Conservation (phyloP, 2,797 vertebrate genomes). For the Phyllotis vaccarum region DNA sequence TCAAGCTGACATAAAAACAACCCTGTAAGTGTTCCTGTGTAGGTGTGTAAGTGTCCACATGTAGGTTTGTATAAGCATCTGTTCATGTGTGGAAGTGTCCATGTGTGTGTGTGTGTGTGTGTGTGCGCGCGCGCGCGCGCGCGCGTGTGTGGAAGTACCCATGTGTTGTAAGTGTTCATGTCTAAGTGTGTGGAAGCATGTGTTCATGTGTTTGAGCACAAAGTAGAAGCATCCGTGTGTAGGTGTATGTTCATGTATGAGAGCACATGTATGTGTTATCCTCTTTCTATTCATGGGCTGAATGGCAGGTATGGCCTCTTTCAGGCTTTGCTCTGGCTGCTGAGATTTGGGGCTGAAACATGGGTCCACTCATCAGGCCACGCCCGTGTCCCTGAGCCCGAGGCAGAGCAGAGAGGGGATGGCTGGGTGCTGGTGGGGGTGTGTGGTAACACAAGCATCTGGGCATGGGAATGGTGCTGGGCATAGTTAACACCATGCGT, state of each 20-base stretch:
- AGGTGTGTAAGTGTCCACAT: not conserved
- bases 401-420: not conserved
- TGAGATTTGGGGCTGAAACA: not conserved
- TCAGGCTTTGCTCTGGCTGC: not conserved
- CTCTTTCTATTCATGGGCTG: fast-evolving
- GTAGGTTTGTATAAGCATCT: not conserved
- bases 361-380: not conserved
- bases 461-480: fast-evolving
- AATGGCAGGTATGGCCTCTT: not conserved
- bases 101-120: too few species aligned
- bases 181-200: not conserved
- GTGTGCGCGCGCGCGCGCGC: too few species aligned
- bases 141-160: not conserved
- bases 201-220: not conserved
- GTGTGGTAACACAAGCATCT: not conserved
- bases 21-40: not conserved
- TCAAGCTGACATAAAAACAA: not conserved
- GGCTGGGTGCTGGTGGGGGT: not conserved
- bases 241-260: not conserved
- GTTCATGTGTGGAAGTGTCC: not conserved
- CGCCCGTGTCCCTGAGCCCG: not conserved
- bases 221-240: not conserved
- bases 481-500: not conserved
- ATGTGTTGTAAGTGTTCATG: too few species aligned
- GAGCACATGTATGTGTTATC: not conserved